Evolutionary conservation across 2,888 invertebrate species (phyloP), one percentile per base, ranked within the genome.

Genomic region (Orthonevra nobilis): DNA sequence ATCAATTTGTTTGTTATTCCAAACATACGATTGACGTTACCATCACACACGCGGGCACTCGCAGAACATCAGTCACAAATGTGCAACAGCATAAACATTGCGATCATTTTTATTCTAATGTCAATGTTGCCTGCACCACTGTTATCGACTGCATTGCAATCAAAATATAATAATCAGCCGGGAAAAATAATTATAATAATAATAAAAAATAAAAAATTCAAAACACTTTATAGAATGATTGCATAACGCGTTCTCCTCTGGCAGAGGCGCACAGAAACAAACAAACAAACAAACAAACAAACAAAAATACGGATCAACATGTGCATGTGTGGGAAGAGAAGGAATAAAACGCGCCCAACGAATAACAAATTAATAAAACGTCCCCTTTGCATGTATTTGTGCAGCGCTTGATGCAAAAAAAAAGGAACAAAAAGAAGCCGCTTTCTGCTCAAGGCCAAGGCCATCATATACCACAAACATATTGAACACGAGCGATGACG

Each of bases 401-500:
- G 66, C 73, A 72, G 60, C n/a, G n/a, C 46, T 61, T 19, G 52
- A 61, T 44, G 38, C 60, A 48, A 68, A 46, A 48, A 69, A 58
- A 60, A 73, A 26, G 17, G 61, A 69, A 36, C 28, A 19, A 66
- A 82, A 82, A 81, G 81, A 81, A 58, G 81, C 82, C 58, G 64
- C 82, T 75, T n/a, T n/a, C n/a, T 81, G 83, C 82, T 84, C 85
- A 85, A 85, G 84, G 85, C 84, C 85, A 85, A 84, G 84, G 85
- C 83, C 85, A 83, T 54, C 79, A 72, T 61, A 72, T 46, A 44
- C 68, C 72, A 52, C 38, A 50, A 60, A 44, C 74, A 68, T 56
- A 61, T 54, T 44, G 38, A 72, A 50, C 44, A 63, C 23, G 48
- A 63, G n/a, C 30, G 70, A 60, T 42, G 52, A 44, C 30, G 40